Percentiles rank a stretch among this genome's conserved stretches.
phyloP scores from a whole-genome alignment of 1,140 invertebrate genomes.

The Drosophila sp. region DNA sequence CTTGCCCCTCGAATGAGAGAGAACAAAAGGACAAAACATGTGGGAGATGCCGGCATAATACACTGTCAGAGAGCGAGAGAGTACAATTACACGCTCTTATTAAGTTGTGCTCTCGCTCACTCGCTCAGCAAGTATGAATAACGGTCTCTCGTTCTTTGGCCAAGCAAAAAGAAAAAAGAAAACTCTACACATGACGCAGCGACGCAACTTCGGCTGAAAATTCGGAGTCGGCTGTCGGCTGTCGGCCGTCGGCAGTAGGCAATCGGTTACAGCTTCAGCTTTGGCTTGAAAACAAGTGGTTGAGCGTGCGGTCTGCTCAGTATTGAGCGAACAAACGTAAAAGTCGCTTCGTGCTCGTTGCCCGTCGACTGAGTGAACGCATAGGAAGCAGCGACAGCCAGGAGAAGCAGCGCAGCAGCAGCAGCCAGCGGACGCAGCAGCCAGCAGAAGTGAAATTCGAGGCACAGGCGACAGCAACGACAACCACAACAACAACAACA shows the following conservation, averaged over 20 bases:
- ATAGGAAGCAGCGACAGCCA: slow-evolving; percentile 47
- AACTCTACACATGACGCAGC: slow-evolving; percentile 66
- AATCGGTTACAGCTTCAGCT: slow-evolving; percentile 42
- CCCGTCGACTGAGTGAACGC: slow-evolving; percentile 59
- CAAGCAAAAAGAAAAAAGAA: slow-evolving; percentile 2
- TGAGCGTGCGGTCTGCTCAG: slow-evolving; percentile 69
- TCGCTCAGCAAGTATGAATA: background rate
- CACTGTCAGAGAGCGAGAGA: slow-evolving; percentile 13
- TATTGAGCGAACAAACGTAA: slow-evolving; percentile 75
- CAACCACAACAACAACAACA: slow-evolving; percentile 28
- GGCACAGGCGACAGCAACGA: slow-evolving; percentile 42
- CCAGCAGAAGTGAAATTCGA: slow-evolving; percentile 76
- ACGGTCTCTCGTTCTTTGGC: slow-evolving; percentile 24
- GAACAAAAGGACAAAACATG: slow-evolving; percentile 41
- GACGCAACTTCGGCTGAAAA: slow-evolving; percentile 8
- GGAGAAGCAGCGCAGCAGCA: slow-evolving; percentile 21
- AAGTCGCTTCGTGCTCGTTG: slow-evolving; percentile 73
- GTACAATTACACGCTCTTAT: background rate
- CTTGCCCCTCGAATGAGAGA: slow-evolving; percentile 40
- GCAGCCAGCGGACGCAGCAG: slow-evolving; percentile 60
- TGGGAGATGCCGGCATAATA: slow-evolving; percentile 57
- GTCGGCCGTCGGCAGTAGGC: background rate
- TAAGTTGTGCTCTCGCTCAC: background rate
- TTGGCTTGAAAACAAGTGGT: slow-evolving; percentile 83
- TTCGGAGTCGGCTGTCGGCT: slow-evolving; percentile 26